Conservation (phyloP, 2,888 invertebrate species). For the Apotomis capreana region DNA sequence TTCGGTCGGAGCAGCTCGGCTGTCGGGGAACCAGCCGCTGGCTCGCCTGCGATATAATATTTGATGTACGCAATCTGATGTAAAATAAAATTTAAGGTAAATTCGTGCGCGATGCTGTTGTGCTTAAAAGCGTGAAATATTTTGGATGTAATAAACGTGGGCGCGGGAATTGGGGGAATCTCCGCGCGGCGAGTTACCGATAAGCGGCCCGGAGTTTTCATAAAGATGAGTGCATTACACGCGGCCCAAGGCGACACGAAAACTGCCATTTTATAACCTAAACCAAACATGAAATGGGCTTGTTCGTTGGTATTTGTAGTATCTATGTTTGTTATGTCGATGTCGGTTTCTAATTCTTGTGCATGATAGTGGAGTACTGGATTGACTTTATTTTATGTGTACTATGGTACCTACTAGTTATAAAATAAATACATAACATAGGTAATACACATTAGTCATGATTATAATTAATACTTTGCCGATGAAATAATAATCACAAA, state of each 20-base stretch:
- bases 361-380: too few species aligned
- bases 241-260: constrained; percentile 24
- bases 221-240: constrained; percentile 42
- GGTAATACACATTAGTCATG: too few species aligned
- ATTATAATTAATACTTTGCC: neutral
- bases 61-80: constrained; percentile 20
- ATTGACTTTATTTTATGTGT: too few species aligned
- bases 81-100: constrained; percentile 10
- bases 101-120: constrained; percentile 27
- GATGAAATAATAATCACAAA: neutral
- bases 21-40: constrained; percentile 4
- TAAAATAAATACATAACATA: too few species aligned
- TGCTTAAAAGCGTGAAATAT: constrained; percentile 39
- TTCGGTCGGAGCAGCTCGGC: neutral
- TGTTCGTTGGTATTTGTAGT: too few species aligned
- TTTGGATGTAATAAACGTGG: constrained; percentile 42
- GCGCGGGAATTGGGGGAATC: constrained; percentile 39
- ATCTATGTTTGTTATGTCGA: too few species aligned
- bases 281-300: too few species aligned
- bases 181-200: constrained; percentile 41
- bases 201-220: constrained; percentile 40
- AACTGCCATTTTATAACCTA: too few species aligned
- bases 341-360: too few species aligned
- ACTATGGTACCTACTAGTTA: too few species aligned
- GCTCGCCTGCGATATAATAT: constrained; percentile 1